These are phyloP conservation scores for Proisotoma minuta DNA, from an alignment of 2,888 invertebrate species.

Conservation along the genomic window DNA sequence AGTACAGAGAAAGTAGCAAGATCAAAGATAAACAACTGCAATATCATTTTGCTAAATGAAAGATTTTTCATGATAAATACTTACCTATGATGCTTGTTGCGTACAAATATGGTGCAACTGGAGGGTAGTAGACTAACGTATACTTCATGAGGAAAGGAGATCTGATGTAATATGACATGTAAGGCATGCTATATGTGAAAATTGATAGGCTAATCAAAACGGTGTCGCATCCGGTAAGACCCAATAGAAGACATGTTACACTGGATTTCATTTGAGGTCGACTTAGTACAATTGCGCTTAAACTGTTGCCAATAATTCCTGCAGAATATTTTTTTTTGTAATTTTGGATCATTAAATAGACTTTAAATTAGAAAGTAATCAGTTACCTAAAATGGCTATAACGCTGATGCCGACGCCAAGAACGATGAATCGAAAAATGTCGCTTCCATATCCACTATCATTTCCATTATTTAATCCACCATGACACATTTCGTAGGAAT, in stretches of 20 bases:
- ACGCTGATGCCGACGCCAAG: slow-evolving; percentile 75
- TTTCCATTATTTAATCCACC: neutral
- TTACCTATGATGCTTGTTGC: slow-evolving; percentile 46
- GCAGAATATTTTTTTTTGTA: slow-evolving; percentile 48
- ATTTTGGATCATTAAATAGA: too few species aligned
- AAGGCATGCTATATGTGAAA: slow-evolving; percentile 78
- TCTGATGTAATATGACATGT: slow-evolving; percentile 76
- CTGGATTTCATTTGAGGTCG: slow-evolving; percentile 93
- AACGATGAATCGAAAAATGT: slow-evolving; percentile 69
- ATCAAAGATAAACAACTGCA: too few species aligned
- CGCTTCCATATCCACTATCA: neutral
- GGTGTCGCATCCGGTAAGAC: slow-evolving; percentile 89
- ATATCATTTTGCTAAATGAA: too few species aligned
- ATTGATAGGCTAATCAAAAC: slow-evolving; percentile 80
- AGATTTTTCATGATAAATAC: too few species aligned
- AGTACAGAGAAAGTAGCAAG: too few species aligned
- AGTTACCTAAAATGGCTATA: slow-evolving; percentile 54
- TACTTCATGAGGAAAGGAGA: slow-evolving; percentile 40
- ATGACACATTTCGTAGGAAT: slow-evolving; percentile 44
- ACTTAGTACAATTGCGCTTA: slow-evolving; percentile 83
- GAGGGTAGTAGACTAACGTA: slow-evolving; percentile 41
- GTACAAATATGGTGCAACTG: slow-evolving; percentile 45
- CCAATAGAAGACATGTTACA: slow-evolving; percentile 88
- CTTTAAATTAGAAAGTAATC: slow-evolving; percentile 4
- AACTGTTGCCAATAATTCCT: slow-evolving; percentile 83